Percentiles rank a stretch among this genome's conserved stretches.
Conservation (phyloP, 1,140 invertebrate genomes). For the Drosophila burlai region DNA sequence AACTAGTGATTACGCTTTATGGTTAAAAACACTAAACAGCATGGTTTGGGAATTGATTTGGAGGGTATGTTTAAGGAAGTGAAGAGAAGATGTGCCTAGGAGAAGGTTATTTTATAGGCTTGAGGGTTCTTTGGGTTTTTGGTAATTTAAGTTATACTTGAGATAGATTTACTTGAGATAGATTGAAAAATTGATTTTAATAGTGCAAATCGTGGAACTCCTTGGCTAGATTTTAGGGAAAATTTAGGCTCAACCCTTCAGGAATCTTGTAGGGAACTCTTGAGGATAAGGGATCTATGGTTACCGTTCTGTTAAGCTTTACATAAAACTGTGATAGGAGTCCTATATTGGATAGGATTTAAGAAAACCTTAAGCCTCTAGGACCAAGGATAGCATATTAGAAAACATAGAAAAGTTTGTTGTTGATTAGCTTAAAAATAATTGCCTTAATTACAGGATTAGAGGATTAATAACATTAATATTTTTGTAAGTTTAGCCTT, state of each 20-base stretch:
- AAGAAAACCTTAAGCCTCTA: neutral
- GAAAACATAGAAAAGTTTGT: neutral
- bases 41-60: neutral
- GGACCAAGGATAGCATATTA: too few species aligned
- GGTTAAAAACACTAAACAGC: conserved; percentile 6
- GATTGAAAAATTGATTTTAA: neutral
- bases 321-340: too few species aligned
- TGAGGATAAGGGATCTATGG: neutral
- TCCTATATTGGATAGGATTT: too few species aligned
- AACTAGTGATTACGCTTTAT: conserved; percentile 27
- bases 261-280: neutral
- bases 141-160: neutral
- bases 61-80: neutral
- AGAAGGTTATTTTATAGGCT: neutral
- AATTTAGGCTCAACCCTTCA: too few species aligned
- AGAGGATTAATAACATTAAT: neutral
- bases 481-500: neutral
- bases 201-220: fast-evolving
- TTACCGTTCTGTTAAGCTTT: too few species aligned
- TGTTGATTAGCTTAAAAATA: neutral
- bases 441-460: neutral
- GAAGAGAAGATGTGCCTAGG: fast-evolving
- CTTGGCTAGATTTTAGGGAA: neutral
- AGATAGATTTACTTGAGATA: neutral
- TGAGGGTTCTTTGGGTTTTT: too few species aligned